Evolutionary conservation across 2,113 vertebrate species (phyloP).

Genomic region (Jaculus jaculus): DNA sequence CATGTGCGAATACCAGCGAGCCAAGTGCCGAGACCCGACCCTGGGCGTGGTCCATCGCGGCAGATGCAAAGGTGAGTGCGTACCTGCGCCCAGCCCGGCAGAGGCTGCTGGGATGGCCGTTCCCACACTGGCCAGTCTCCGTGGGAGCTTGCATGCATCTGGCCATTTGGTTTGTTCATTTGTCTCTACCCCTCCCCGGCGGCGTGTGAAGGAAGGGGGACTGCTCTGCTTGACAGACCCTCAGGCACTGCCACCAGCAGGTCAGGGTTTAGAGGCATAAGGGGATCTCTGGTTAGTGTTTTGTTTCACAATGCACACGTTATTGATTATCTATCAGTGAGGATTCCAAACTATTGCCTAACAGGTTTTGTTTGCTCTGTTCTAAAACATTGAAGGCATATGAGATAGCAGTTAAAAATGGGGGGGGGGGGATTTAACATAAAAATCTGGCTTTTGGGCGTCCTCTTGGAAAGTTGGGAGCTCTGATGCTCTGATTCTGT

Average conservation of each 20-base stretch:
- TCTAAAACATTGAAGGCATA: conserved; percentile 56
- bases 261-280: neutral
- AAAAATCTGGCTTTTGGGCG: conserved; percentile 36
- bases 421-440: conserved; percentile 7
- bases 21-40: conserved; percentile 92
- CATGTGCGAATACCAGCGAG: conserved; percentile 95
- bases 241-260: neutral
- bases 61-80: conserved; percentile 92
- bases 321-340: conserved; percentile 6
- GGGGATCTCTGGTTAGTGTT: neutral
- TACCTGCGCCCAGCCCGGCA: fast-evolving
- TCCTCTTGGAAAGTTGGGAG: conserved; percentile 26
- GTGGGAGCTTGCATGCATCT: neutral
- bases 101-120: neutral
- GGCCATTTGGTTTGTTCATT: neutral
- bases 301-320: conserved; percentile 22
- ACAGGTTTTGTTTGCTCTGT: conserved; percentile 58
- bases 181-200: neutral
- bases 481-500: conserved; percentile 2
- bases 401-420: conserved; percentile 43
- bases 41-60: conserved; percentile 91
- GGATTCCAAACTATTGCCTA: conserved; percentile 44
- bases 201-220: neutral
- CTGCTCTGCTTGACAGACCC: neutral
- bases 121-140: fast-evolving